phyloP scores from a whole-genome alignment of 2,113 vertebrate species.

The Gracilinanus agilis region DNA sequence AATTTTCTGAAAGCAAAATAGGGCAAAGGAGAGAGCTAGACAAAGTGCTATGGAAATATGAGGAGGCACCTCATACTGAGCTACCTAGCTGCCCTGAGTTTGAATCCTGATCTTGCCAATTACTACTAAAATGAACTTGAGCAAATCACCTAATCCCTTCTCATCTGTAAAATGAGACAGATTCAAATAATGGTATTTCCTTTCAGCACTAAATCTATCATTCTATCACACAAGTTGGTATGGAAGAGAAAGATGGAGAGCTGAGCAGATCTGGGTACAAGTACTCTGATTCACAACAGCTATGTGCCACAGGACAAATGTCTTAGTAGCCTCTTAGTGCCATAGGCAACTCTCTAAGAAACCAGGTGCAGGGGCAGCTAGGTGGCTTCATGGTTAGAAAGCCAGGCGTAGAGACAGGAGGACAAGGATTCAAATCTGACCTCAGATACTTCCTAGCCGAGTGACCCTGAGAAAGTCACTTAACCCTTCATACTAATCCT shows the following conservation, averaged over 20 bases:
- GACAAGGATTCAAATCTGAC: too few relatives aligned
- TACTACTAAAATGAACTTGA: background rate
- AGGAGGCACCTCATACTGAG: background rate
- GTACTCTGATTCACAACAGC: background rate
- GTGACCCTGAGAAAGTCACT: too few relatives aligned
- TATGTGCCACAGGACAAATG: too few relatives aligned
- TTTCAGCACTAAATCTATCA: background rate
- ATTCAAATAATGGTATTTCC: background rate
- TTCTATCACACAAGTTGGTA: background rate
- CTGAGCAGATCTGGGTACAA: background rate
- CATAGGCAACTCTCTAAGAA: background rate
- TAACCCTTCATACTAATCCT: too few relatives aligned
- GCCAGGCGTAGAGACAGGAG: too few relatives aligned
- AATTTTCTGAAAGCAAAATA: background rate
- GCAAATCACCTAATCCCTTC: background rate
- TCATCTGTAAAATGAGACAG: background rate
- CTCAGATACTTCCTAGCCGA: too few relatives aligned
- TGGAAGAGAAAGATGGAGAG: background rate
- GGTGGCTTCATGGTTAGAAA: background rate
- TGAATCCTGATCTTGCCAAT: background rate
- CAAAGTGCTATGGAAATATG: background rate
- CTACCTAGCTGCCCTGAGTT: background rate
- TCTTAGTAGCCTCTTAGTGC: too few relatives aligned
- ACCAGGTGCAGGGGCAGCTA: background rate
- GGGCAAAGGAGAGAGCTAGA: background rate